phyloP scores from a whole-genome alignment of 2,888 invertebrate genomes.

The Thecocarcelia acutangulata region DNA sequence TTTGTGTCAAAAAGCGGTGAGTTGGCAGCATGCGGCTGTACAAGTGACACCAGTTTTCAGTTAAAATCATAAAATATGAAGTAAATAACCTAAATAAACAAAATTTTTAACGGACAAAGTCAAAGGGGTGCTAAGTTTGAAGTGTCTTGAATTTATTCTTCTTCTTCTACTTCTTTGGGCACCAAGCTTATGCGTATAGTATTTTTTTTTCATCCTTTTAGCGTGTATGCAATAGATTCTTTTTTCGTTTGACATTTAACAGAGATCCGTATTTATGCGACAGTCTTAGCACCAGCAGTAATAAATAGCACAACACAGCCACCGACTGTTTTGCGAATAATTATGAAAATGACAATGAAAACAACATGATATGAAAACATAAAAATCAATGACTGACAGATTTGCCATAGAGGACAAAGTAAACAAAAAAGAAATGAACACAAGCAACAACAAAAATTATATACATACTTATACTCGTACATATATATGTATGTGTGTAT shows the following conservation, averaged over 20 bases:
- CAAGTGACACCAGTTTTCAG: constrained; percentile 30
- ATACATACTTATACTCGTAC: no score
- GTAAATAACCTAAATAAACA: constrained; percentile 52
- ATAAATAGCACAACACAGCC: not conserved
- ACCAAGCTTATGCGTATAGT: not conserved
- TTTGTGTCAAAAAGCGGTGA: not conserved
- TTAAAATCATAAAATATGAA: constrained; percentile 38
- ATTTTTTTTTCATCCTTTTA: not conserved
- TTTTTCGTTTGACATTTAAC: constrained; percentile 36
- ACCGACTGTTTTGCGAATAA: constrained; percentile 2
- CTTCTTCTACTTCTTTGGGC: not conserved
- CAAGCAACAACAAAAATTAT: no score
- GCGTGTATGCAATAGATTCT: not conserved
- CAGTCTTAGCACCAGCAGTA: constrained; percentile 1
- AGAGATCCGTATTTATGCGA: constrained; percentile 37
- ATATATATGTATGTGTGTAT: no score
- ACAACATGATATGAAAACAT: constrained; percentile 8
- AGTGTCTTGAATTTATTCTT: not conserved
- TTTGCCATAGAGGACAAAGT: constrained; percentile 4
- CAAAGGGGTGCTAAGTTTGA: constrained; percentile 42
- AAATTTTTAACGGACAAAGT: constrained; percentile 53
- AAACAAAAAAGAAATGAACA: not conserved
- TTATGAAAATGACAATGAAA: constrained; percentile 36
- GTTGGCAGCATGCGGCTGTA: constrained; percentile 16
- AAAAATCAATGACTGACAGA: constrained; percentile 19